Conservation (phyloP, 2,888 invertebrate genomes). For the Charanyca ferruginea region DNA sequence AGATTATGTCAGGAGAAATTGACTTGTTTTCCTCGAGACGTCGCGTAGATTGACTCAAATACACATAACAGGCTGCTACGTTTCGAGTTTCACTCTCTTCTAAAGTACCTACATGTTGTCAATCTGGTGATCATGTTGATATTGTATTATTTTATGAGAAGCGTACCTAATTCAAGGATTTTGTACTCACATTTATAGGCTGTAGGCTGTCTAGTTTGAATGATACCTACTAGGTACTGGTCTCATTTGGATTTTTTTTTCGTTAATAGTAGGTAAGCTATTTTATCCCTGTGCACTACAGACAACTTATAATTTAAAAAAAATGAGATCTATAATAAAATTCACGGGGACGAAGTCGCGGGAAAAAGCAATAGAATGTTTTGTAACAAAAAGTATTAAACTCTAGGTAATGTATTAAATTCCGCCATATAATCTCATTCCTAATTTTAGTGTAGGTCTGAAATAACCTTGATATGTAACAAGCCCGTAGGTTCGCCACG, state of each 20-base stretch:
- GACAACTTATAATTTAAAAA: too few relatives aligned
- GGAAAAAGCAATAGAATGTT: too few relatives aligned
- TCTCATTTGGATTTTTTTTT: too few relatives aligned
- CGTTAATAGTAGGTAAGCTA: too few relatives aligned
- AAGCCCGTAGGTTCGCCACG: conserved; percentile 19
- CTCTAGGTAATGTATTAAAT: background rate
- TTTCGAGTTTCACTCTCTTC: background rate
- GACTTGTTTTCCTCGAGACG: conserved; percentile 34
- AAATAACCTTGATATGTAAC: conserved; percentile 23
- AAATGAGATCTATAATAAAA: too few relatives aligned
- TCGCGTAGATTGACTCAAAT: conserved; percentile 9
- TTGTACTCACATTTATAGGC: background rate
- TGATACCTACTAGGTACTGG: too few relatives aligned
- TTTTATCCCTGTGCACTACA: too few relatives aligned
- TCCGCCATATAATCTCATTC: background rate
- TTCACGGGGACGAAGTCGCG: too few relatives aligned
- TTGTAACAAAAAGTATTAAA: background rate
- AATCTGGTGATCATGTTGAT: background rate
- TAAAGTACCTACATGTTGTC: background rate
- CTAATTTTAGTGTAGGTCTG: conserved; percentile 7
- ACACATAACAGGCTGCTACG: background rate
- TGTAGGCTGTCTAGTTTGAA: too few relatives aligned
- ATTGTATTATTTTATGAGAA: background rate
- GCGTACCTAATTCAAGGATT: background rate
- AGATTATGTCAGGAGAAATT: conserved; percentile 21